A percentile compares a stretch with the other conserved stretches of the same genome.
These are phyloP conservation scores for Phrynocephalus forsythii DNA, from an alignment of 2,797 vertebrate species.

Conservation along the genomic window DNA sequence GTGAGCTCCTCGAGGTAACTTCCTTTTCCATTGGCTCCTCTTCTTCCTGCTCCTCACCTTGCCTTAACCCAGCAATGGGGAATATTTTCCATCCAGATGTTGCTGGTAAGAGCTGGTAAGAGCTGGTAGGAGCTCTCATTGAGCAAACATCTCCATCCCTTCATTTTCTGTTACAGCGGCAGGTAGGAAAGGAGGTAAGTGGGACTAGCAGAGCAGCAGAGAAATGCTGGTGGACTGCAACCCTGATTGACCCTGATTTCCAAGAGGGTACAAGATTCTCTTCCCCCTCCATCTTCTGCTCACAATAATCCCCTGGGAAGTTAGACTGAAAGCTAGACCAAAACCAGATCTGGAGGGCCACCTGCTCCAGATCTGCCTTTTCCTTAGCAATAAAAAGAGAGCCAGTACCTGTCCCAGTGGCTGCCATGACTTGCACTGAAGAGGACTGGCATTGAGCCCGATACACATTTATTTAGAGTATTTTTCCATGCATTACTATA, in stretches of 20 bases:
- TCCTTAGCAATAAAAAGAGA: not conserved
- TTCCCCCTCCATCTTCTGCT: too few relatives aligned
- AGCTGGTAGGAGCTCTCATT: not conserved
- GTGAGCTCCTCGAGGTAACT: not conserved
- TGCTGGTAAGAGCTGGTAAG: not conserved
- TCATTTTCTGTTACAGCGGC: not conserved
- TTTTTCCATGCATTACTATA: too few relatives aligned
- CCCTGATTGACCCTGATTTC: too few relatives aligned
- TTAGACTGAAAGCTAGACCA: too few relatives aligned
- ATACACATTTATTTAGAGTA: not conserved
- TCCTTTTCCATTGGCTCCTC: not conserved
- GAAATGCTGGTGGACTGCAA: too few relatives aligned
- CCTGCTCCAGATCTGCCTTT: not conserved
- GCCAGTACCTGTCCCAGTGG: not conserved
- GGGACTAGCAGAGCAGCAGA: not conserved
- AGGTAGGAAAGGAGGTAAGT: not conserved
- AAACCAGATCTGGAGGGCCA: not conserved
- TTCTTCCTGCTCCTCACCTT: too few relatives aligned
- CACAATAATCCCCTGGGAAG: too few relatives aligned
- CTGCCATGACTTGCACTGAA: not conserved
- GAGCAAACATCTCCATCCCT: not conserved
- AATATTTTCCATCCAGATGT: not conserved
- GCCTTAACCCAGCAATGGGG: not conserved
- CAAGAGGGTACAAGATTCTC: not conserved
- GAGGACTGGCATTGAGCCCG: not conserved